A percentile compares a stretch with the other conserved stretches of the same genome.
Conservation (phyloP, 2,797 vertebrate species). For the Peromyscus eremicus region DNA sequence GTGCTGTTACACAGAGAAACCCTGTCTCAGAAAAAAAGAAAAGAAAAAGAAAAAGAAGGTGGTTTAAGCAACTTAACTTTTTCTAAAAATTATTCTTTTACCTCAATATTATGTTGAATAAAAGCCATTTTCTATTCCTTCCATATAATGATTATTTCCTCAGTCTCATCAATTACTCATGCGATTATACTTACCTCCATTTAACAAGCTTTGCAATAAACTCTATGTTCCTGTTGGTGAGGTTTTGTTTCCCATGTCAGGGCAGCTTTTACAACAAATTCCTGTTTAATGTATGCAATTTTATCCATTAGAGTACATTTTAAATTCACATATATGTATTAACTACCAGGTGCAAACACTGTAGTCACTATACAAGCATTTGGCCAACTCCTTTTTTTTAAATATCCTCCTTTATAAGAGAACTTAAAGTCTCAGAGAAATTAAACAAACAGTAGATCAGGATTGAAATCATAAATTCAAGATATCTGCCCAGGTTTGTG, state of each 20-base stretch:
- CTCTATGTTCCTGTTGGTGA: neutral
- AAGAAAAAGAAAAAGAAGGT: no score
- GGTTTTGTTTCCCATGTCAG: neutral
- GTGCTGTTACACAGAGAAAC: no score
- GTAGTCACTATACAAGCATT: neutral
- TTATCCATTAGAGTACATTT: neutral
- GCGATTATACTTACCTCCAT: neutral
- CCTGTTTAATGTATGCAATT: neutral
- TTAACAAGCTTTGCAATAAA: neutral
- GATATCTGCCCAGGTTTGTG: neutral
- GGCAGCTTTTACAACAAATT: neutral
- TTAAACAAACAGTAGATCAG: neutral
- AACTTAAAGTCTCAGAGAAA: conserved; percentile 11
- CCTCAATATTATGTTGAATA: neutral
- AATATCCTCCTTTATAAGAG: neutral
- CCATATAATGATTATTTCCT: neutral
- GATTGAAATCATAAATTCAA: neutral
- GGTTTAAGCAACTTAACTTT: neutral
- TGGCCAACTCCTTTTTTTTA: neutral
- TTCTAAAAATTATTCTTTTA: conserved; percentile 21
- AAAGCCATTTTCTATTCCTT: neutral
- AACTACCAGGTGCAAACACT: neutral
- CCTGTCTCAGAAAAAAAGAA: no score
- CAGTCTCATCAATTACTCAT: neutral
- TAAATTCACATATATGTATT: neutral